Evolutionary conservation across 2,113 vertebrate genomes (phyloP).

Genomic region (Taurulus bubalis): DNA sequence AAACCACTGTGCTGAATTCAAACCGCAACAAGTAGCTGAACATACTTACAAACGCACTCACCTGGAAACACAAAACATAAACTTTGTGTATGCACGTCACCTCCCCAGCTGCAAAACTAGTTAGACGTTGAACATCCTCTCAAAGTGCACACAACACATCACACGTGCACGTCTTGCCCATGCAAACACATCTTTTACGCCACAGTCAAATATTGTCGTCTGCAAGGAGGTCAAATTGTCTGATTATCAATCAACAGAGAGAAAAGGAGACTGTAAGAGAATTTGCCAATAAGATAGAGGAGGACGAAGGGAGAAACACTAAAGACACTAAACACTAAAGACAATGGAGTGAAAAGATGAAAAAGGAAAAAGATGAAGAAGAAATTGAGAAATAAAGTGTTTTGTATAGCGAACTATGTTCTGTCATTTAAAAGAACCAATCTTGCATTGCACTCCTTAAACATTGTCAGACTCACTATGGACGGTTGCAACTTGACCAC

Average conservation of each 20-base stretch:
- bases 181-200: slow-evolving; percentile 23
- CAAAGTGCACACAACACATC: slow-evolving; percentile 2
- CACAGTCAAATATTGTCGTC: slow-evolving; percentile 23
- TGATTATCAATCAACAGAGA: too few species aligned
- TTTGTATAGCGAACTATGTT: background rate
- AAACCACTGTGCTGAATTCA: slow-evolving; percentile 52
- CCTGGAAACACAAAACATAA: slow-evolving; percentile 33
- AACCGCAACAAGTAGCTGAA: slow-evolving; percentile 49
- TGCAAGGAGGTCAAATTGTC: background rate
- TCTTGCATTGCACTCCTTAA: background rate
- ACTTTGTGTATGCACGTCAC: slow-evolving; percentile 6
- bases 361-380: background rate
- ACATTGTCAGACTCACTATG: background rate
- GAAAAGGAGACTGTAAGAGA: background rate
- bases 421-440: background rate
- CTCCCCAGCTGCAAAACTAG: slow-evolving; percentile 35
- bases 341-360: slow-evolving; percentile 1
- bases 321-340: background rate
- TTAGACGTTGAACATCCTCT: slow-evolving; percentile 38
- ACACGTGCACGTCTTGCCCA: slow-evolving; percentile 3
- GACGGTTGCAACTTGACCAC: background rate
- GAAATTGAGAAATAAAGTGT: background rate
- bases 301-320: background rate
- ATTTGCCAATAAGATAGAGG: background rate
- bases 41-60: slow-evolving; percentile 21